Evolutionary conservation across 2,113 vertebrate genomes (phyloP), one percentile per base, ranked within the genome.

Genomic region (Gobiocypris rarus): DNA sequence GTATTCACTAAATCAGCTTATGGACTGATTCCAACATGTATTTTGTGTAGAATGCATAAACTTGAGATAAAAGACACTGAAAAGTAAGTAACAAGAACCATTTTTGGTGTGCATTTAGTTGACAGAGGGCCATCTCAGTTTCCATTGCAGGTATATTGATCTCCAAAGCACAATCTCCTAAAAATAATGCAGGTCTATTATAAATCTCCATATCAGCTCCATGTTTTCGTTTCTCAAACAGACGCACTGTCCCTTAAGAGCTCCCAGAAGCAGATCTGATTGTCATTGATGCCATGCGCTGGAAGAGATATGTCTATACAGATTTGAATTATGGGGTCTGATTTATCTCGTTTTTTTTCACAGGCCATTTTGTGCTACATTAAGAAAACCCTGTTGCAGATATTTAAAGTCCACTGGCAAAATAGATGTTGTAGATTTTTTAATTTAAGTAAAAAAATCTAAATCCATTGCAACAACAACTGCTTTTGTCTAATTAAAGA

Each of bases 121-220:
- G 38, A n/a, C 19, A n/a, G 9, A 71, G 22, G 41, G 22, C n/a
- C 48, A 41, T 14, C 41, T 48, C 41, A 14, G n/a, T 10, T 73
- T 73, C 41, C 41, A 73, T 6, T 26, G 22, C 70, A 26, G 70
- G 48, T 73, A 24, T 73, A 73, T 48, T 73, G 41, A 73, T 48
- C 70, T 38, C 67, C 19, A 70, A 43, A 41, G 19, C 34, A n/a
- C 19, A 38, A 11, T 70, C 19, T 73, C 70, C 70, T 73, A 48
- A 73, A 48, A 73, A 73, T 48, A 73, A 26, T 26, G n/a, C 67
- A 70, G 67, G 67, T 41, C 8, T 70, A 43, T 70, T 70, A 34
- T 70, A 14, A n/a, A 41, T 70, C 34, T 41, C 31, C 65, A 38
- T 41, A 69, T 70, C 34, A 41, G 34, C 34, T 70, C 9, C 17